Evolutionary conservation across 2,797 vertebrate genomes (phyloP), one percentile per base, ranked within the genome.

Genomic region (Xyrichtys novacula): DNA sequence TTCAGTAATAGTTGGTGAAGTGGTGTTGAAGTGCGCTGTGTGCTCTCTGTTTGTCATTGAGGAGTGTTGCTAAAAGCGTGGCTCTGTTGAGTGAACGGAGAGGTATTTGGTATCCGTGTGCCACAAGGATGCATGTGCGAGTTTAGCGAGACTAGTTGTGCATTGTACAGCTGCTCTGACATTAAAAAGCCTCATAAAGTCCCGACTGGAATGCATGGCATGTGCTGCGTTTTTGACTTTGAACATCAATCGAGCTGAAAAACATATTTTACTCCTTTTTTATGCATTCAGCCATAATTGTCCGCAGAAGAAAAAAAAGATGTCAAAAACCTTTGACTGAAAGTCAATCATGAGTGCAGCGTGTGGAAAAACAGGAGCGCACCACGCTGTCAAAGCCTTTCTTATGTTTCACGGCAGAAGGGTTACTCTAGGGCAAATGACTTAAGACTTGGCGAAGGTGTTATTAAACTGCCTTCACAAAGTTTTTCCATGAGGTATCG

Each of bases 381-480:
- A 70, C 78, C 74, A 34, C 7, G 77, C 76, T 89, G 80, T 88
- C 82, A 80, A 6, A 65, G 64, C 36, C 20, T 70, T 48, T 56
- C 34, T 67, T 46, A 72, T 74, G 75, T 60, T 81, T 71, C 29
- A 38, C 20, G n/a, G 36, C 28, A 32, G 23, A 61, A 58, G 83
- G 87, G 89, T 91, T 91, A 91, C 79, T 80, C n/a, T 58, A 62
- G 81, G 81, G 65, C 86, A 86, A 70, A 74, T 74, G 22, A 72
- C 55, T 76, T n/a, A 52, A 65, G 50, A 55, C 50, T 28, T 38
- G 34, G 39, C 55, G 29, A 50, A 65, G 12, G 28, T 71, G 23
- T 52, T 74, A 23, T n/a, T 23, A 61, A 75, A 78, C 56, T 74
- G 40, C 66, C 31, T 26, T 23, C 36, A 14, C 9, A 49, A 85